Conservation (phyloP, 2,888 invertebrate genomes). For the Torymus texanus region DNA sequence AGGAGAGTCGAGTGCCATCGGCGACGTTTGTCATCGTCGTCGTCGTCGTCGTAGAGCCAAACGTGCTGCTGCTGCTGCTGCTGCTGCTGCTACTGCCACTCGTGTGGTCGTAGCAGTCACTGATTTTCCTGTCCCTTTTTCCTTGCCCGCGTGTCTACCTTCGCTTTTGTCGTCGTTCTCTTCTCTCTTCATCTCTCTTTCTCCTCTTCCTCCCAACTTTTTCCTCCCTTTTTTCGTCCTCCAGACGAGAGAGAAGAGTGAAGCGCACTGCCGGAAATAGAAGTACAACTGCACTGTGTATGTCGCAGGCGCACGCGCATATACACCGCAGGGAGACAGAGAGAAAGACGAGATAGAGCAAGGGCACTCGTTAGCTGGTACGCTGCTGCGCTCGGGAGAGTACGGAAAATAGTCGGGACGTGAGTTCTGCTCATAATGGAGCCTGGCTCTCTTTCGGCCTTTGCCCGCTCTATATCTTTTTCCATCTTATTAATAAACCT, state of each 20-base stretch:
- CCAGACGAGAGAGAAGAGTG: constrained; percentile 7
- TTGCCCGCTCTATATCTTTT: constrained; percentile 14
- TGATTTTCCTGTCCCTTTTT: constrained; percentile 42
- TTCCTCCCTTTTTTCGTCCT: constrained; percentile 42
- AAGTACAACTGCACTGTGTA: constrained; percentile 34
- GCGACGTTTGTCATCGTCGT: constrained; percentile 55
- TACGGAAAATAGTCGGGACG: constrained; percentile 37
- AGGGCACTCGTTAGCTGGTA: constrained; percentile 35
- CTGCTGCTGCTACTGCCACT: constrained; percentile 52
- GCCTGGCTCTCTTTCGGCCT: constrained; percentile 27
- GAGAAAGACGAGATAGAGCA: background rate
- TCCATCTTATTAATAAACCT: constrained; percentile 31
- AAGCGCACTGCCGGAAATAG: constrained; percentile 59
- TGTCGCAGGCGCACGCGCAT: background rate
- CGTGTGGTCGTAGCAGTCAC: constrained; percentile 57
- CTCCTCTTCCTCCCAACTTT: no score
- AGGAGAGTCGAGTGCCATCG: constrained; percentile 53
- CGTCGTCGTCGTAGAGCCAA: constrained; percentile 1
- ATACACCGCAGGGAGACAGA: background rate
- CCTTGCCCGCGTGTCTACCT: constrained; percentile 36
- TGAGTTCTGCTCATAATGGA: constrained; percentile 29
- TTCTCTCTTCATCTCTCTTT: constrained; percentile 44
- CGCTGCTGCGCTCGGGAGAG: background rate
- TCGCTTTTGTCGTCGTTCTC: constrained; percentile 49
- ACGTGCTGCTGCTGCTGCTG: constrained; percentile 7